These are phyloP conservation scores for Heliconius himera DNA, from an alignment of 1,140 invertebrate genomes.

Conservation along the genomic window DNA sequence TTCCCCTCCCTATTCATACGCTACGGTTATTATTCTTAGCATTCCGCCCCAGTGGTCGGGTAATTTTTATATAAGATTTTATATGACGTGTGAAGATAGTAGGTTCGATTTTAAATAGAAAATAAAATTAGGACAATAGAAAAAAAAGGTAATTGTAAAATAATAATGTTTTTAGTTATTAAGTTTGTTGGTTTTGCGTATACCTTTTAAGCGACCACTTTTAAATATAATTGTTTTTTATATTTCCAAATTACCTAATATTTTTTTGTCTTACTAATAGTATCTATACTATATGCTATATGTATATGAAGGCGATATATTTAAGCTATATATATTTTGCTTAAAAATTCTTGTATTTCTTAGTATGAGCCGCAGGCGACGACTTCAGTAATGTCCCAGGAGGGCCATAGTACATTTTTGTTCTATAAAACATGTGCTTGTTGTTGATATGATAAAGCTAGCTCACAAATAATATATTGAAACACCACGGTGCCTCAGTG, in stretches of 20 bases:
- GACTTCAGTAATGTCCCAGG: conserved; percentile 10
- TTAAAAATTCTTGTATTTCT: not conserved
- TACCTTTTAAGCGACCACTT: too few species aligned
- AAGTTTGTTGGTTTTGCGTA: too few species aligned
- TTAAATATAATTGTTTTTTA: too few species aligned
- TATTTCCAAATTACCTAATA: too few species aligned
- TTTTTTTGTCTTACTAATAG: too few species aligned
- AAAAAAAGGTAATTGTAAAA: not conserved
- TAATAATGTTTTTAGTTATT: not conserved
- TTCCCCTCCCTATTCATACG: conserved; percentile 12
- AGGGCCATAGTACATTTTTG: conserved; percentile 2
- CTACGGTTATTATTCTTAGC: conserved; percentile 10
- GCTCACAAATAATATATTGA: not conserved
- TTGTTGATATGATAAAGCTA: not conserved
- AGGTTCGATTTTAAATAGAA: not conserved
- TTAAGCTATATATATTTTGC: not conserved
- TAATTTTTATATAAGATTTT: not conserved
- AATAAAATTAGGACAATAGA: not conserved
- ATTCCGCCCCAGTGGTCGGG: not conserved
- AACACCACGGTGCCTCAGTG: not conserved
- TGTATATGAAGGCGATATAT: not conserved
- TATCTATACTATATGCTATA: not conserved
- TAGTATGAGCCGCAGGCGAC: not conserved
- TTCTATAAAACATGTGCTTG: not conserved
- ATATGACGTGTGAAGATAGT: not conserved